A percentile compares a stretch with the other conserved stretches of the same genome.
Evolutionary conservation across 1,140 invertebrate species (phyloP).

Genomic region (Euborellia annulipes): DNA sequence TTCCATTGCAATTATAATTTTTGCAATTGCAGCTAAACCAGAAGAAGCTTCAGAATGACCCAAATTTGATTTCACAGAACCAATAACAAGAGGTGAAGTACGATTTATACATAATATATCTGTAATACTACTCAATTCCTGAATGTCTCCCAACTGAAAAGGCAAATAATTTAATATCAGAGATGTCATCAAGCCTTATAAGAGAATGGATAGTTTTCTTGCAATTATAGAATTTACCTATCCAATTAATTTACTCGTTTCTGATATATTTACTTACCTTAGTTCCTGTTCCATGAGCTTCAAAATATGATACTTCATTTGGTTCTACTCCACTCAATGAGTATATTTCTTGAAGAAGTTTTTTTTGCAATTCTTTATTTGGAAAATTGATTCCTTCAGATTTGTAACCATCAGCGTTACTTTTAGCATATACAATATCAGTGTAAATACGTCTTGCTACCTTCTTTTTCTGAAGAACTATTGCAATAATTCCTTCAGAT

Average conservation of each 20-base stretch:
- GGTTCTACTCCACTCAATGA: constrained; percentile 34
- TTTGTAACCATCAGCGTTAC: constrained; percentile 40
- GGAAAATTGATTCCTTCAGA: constrained; percentile 37
- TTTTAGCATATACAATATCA: constrained; percentile 35
- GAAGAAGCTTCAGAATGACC: constrained; percentile 44
- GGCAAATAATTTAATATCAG: too few relatives aligned
- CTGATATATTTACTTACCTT: constrained; percentile 17
- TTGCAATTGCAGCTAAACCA: constrained; percentile 17
- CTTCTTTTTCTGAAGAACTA: constrained; percentile 38
- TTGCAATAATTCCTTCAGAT: constrained; percentile 39
- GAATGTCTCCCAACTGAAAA: constrained; percentile 37
- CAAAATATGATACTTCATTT: constrained; percentile 35
- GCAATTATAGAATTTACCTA: neutral
- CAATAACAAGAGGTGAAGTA: constrained; percentile 34
- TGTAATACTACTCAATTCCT: constrained; percentile 43
- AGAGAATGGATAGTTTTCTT: too few relatives aligned
- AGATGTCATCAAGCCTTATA: too few relatives aligned
- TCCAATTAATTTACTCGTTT: neutral
- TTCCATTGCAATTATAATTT: constrained; percentile 45
- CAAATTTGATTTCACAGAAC: constrained; percentile 46
- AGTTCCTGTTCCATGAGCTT: constrained; percentile 49
- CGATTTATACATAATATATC: constrained; percentile 38
- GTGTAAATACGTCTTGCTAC: constrained; percentile 41
- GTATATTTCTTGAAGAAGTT: constrained; percentile 35
- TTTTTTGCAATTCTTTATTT: constrained; percentile 33